Conservation (phyloP, 1,140 invertebrate genomes). For the Dendrolimus punctatus region DNA sequence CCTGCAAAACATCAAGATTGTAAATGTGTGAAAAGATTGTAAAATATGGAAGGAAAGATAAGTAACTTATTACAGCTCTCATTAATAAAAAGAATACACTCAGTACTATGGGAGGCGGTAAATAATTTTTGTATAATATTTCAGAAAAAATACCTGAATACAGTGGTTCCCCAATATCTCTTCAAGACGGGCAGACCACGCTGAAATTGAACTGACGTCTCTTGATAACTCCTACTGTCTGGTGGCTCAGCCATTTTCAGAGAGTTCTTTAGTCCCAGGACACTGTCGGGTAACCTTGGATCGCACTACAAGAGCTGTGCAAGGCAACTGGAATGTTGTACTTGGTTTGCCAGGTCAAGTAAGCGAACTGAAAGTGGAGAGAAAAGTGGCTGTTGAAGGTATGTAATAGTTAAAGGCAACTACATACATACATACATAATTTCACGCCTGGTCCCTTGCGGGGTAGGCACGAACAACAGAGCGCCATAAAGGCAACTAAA, state of each 20-base stretch:
- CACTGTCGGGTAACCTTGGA: conserved; percentile 45
- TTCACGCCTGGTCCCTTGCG: too few species aligned
- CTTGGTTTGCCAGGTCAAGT: conserved; percentile 45
- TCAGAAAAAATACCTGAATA: conserved; percentile 22
- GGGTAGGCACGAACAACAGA: too few species aligned
- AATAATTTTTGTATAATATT: conserved; percentile 8
- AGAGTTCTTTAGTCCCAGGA: conserved; percentile 42
- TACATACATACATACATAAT: too few species aligned
- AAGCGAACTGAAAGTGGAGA: conserved; percentile 31
- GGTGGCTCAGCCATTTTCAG: conserved; percentile 44
- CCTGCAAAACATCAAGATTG: too few species aligned
- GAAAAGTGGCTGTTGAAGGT: conserved; percentile 39
- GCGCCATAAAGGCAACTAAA: too few species aligned
- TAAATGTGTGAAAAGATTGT: too few species aligned
- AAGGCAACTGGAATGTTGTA: conserved; percentile 49
- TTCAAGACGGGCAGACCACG: conserved; percentile 33
- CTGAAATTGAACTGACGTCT: conserved; percentile 29
- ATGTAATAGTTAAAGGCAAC: conserved; percentile 1
- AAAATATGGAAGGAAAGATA: too few species aligned
- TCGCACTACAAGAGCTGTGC: conserved; percentile 43
- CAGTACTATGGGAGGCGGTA: not conserved
- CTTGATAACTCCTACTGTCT: conserved; percentile 45
- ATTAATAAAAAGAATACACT: too few species aligned
- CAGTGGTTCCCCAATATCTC: conserved; percentile 26
- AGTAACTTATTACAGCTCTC: too few species aligned